Conservation (phyloP, 23 tunicate genomes). For the Ciona savignyi region DNA sequence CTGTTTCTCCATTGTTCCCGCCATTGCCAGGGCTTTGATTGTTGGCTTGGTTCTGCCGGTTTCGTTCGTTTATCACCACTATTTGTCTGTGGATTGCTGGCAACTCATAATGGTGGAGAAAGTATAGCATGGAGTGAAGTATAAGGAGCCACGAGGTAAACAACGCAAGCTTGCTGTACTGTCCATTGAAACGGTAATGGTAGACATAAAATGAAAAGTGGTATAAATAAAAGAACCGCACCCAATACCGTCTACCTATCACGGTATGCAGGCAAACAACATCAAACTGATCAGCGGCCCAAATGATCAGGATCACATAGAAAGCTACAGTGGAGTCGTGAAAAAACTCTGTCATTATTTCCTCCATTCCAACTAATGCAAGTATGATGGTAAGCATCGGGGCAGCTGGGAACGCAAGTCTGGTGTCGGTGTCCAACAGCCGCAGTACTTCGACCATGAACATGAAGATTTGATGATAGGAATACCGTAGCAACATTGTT, state of each 20-base stretch:
- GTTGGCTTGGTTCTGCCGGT: not conserved
- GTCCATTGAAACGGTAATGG: slow-evolving; percentile 88
- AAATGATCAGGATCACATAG: slow-evolving; percentile 77
- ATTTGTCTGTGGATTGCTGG: slow-evolving; percentile 83
- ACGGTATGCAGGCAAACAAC: slow-evolving; percentile 82
- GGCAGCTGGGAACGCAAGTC: slow-evolving; percentile 69
- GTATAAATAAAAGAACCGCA: slow-evolving; percentile 86
- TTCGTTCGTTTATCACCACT: slow-evolving; percentile 19
- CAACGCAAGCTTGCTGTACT: slow-evolving; percentile 82
- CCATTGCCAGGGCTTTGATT: not conserved
- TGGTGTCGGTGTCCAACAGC: slow-evolving; percentile 58
- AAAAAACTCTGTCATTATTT: slow-evolving; percentile 96
- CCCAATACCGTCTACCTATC: slow-evolving; percentile 84
- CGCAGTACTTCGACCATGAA: slow-evolving; percentile 85
- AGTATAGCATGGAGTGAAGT: slow-evolving; percentile 89
- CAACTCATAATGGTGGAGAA: slow-evolving; percentile 93
- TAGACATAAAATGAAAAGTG: slow-evolving; percentile 93
- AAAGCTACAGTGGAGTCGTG: slow-evolving; percentile 94
- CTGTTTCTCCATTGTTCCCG: no score
- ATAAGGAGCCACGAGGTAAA: slow-evolving; percentile 91
- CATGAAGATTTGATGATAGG: slow-evolving; percentile 85
- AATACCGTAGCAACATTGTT: slow-evolving; percentile 83
- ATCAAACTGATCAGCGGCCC: slow-evolving; percentile 97
- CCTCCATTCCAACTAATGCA: slow-evolving; percentile 97
- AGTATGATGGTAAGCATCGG: slow-evolving; percentile 89